Base-by-base conservation (phyloP, 2,797 vertebrate species). In the Crenichthys baileyi region DNA sequence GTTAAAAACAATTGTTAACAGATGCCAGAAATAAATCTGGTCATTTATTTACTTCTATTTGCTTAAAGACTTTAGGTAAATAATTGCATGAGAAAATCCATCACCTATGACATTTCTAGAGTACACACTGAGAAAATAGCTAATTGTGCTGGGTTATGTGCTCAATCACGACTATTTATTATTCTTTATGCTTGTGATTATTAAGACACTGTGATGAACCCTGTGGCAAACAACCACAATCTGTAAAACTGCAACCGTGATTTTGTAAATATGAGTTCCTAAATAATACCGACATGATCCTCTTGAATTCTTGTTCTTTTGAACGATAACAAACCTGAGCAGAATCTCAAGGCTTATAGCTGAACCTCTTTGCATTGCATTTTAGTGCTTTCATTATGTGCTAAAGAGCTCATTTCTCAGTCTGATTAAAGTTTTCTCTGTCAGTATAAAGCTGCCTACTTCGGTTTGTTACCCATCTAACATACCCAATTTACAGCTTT, bases 171-270 rank as follows among this genome's bases (percentile, higher is more conserved):
- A 76, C 41, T n/a, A 46, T 78, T 68, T 77, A 68, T 80, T 76
- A n/a, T 80, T 82, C 29, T 79, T 44, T 55, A 63, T 44, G 16
- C 24, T 7, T 50, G 12, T n/a, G 36, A 76, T 76, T 29, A 63
- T 1, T 26, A 83, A 75, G 11, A 31, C 11, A 82, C 75, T 60
- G 22, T 8, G 2, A 74, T 53, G 11, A 79, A 65, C 75, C 72
- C 74, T 83, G 51, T 24, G 55, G 41, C 2, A 79, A 78, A 75
- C 71, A 74, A n/a, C 0, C 3, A 65, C 20, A 50, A n/a, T 70
- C 79, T 36, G 7, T 56, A 65, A 31, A 77, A 39, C 63, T 39
- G 29, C 77, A 82, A 70, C 55, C 82, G 67, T 76, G 51, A 75
- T 70, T 78, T 75, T 31, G 26, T 72, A 44, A 83, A 36, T 60